Conservation (phyloP, 2,888 invertebrate genomes). For the Unio pictorum region DNA sequence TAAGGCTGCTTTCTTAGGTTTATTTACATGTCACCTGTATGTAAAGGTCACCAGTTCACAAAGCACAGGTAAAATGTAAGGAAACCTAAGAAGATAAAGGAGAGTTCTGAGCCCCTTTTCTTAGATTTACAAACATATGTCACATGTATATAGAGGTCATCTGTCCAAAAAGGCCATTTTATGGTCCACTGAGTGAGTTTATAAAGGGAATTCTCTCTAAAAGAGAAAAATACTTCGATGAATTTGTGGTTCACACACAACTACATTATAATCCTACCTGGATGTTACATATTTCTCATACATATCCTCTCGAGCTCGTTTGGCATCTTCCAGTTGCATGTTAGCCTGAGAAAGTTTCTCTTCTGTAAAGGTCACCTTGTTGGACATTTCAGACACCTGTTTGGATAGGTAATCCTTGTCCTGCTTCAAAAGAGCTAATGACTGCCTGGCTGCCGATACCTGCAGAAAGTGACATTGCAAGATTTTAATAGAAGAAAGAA, state of each 20-base stretch:
- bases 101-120: too few relatives aligned
- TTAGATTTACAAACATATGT: too few relatives aligned
- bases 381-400: slow-evolving; percentile 61
- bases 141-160: too few relatives aligned
- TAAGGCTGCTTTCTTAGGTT: too few relatives aligned
- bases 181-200: background rate
- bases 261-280: slow-evolving; percentile 47
- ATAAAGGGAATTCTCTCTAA: background rate
- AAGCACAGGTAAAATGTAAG: too few relatives aligned
- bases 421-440: slow-evolving; percentile 63
- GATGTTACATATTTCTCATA: slow-evolving; percentile 71
- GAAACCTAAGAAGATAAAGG: too few relatives aligned
- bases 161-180: too few relatives aligned
- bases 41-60: too few relatives aligned
- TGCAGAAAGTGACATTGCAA: slow-evolving; percentile 20
- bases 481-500: background rate
- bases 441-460: slow-evolving; percentile 61
- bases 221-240: background rate
- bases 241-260: background rate
- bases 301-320: slow-evolving; percentile 68
- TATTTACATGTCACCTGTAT: too few relatives aligned
- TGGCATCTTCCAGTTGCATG: slow-evolving; percentile 66
- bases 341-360: slow-evolving; percentile 61
- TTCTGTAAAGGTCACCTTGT: slow-evolving; percentile 60
- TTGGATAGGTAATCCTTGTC: slow-evolving; percentile 70